Conservation (phyloP, 1,140 invertebrate genomes). For the Penaeus vannamei region DNA sequence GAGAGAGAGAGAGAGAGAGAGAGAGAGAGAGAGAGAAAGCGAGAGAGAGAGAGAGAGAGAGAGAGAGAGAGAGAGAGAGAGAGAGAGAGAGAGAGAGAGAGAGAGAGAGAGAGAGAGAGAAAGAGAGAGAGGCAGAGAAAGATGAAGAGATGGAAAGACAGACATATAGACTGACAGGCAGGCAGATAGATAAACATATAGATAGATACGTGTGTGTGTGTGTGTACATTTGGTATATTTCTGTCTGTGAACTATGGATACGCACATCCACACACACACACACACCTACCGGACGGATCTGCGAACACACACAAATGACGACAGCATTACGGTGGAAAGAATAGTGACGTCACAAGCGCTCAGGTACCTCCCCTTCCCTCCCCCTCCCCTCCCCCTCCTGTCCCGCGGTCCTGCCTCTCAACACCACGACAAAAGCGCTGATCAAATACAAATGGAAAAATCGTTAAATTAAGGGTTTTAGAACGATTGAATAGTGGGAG, state of each 20-base stretch:
- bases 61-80: neutral
- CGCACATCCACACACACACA: too few relatives aligned
- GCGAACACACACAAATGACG: too few relatives aligned
- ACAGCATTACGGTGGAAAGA: too few relatives aligned
- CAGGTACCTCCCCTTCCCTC: too few relatives aligned
- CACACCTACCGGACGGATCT: too few relatives aligned
- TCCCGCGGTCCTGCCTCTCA: neutral
- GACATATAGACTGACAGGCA: neutral
- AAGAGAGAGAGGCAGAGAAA: neutral
- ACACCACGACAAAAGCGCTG: conserved; percentile 30
- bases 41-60: neutral
- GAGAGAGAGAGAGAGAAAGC: neutral
- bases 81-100: neutral
- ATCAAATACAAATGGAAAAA: conserved; percentile 52
- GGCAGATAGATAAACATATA: too few relatives aligned
- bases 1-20: neutral
- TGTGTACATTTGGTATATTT: too few relatives aligned
- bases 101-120: conserved; percentile 1
- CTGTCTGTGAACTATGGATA: too few relatives aligned
- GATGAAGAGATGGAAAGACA: neutral
- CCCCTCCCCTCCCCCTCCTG: too few relatives aligned
- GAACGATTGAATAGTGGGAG: neutral
- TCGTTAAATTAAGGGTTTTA: conserved; percentile 52
- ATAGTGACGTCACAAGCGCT: too few relatives aligned
- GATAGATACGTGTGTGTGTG: too few relatives aligned